Evolutionary conservation across 1,140 invertebrate species (phyloP).

Genomic region (Eubasilissa regina): DNA sequence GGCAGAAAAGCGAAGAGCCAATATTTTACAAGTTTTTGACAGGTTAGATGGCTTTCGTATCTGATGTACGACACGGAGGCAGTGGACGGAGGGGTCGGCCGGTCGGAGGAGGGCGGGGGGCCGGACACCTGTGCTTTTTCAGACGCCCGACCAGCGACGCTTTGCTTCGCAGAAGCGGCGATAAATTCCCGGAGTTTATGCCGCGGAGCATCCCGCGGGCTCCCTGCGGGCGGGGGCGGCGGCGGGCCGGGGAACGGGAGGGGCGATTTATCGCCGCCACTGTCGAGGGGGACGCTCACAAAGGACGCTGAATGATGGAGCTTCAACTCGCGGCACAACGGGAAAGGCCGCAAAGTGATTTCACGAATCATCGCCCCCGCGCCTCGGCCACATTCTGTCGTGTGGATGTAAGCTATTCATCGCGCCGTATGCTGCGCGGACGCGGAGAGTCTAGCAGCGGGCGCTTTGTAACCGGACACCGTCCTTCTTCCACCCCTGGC

Average conservation of each 20-base stretch:
- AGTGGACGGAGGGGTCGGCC: slow-evolving; percentile 30
- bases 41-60: slow-evolving; percentile 68
- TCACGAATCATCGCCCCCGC: slow-evolving; percentile 59
- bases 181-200: slow-evolving; percentile 57
- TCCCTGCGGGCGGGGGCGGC: slow-evolving; percentile 45
- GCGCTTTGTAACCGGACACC: slow-evolving; percentile 51
- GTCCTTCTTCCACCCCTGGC: background rate
- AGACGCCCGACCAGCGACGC: slow-evolving; percentile 54
- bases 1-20: slow-evolving; percentile 60
- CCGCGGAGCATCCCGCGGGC: slow-evolving; percentile 46
- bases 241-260: slow-evolving; percentile 10
- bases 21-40: slow-evolving; percentile 75
- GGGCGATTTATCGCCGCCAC: slow-evolving; percentile 55
- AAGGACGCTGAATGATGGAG: slow-evolving; percentile 57
- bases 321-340: slow-evolving; percentile 50
- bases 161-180: slow-evolving; percentile 57
- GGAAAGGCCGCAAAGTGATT: slow-evolving; percentile 57
- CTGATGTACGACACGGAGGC: slow-evolving; percentile 60
- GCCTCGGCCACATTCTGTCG: slow-evolving; percentile 48
- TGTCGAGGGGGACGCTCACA: slow-evolving; percentile 49
- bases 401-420: slow-evolving; percentile 48
- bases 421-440: background rate
- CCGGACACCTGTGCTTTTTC: slow-evolving; percentile 61
- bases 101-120: slow-evolving; percentile 21
- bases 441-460: slow-evolving; percentile 27